A percentile compares a stretch with the other conserved stretches of the same genome.
phyloP scores from a whole-genome alignment of 2,113 vertebrate genomes.

The Engystomops pustulosus region DNA sequence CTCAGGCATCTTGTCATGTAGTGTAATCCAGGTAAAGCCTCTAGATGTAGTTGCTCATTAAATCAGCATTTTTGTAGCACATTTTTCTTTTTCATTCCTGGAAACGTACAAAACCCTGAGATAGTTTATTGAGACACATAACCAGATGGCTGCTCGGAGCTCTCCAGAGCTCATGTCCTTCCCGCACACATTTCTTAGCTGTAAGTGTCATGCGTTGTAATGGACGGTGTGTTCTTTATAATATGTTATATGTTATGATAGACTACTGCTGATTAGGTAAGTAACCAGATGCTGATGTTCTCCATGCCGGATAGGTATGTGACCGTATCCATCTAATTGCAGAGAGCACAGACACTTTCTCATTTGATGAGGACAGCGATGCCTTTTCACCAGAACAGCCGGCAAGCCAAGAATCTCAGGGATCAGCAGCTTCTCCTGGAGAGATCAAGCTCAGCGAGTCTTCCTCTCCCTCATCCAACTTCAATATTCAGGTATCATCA shows the following conservation, averaged over 20 bases:
- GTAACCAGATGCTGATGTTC: neutral
- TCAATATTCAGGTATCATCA: constrained; percentile 74
- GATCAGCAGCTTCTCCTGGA: constrained; percentile 85
- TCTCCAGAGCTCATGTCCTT: neutral
- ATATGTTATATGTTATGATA: too few relatives aligned
- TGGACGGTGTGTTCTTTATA: too few relatives aligned
- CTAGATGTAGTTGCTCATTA: neutral
- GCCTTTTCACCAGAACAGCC: constrained; percentile 95
- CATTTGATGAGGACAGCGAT: constrained; percentile 94
- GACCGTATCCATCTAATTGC: constrained; percentile 78
- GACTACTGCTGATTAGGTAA: neutral
- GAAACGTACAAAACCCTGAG: neutral
- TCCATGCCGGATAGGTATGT: neutral
- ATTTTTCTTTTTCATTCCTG: neutral
- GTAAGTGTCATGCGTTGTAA: neutral
- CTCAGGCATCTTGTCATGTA: neutral
- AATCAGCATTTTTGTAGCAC: neutral
- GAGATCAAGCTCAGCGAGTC: constrained; percentile 82
- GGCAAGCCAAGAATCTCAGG: constrained; percentile 93
- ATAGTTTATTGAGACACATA: neutral
- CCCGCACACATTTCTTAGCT: neutral
- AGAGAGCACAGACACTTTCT: constrained; percentile 82
- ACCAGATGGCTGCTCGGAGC: neutral
- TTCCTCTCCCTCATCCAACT: constrained; percentile 70
- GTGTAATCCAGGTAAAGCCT: neutral